Evolutionary conservation across 2,888 invertebrate species (phyloP), one percentile per base, ranked within the genome.

Genomic region (Orthosia gothica): DNA sequence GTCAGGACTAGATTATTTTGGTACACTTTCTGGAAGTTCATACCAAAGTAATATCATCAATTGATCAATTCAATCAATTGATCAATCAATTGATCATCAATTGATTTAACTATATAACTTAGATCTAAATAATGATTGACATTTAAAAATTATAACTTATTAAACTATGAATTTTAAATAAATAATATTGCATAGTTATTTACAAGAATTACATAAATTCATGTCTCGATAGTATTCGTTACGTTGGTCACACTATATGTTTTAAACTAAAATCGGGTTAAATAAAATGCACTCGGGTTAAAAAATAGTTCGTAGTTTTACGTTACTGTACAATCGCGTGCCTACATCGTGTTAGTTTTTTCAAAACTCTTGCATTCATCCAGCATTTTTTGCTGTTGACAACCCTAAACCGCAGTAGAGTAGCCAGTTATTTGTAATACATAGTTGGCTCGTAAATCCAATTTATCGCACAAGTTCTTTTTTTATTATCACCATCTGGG

Each of bases 401-500:
- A 82, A 47, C 81, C 83, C 83, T 82, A 63, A 15, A 15, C 32
- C 7, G 13, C 15, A n/a, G 16, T 64, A 45, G 32, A 62, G 50
- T 49, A 20, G 49, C 70, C 71, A 68, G 54, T 69, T 82, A 82
- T 79, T 76, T 72, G 74, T 77, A 74, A 75, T 68, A 77, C 66
- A 74, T 83, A 87, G 79, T 82, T 82, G 16, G 74, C 83, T 82
- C 87, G 73, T 88, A 87, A 87, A 88, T 87, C 75, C 64, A 67
- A 81, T 85, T 88, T 83, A 87, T 82, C 78, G 81, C 63, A 59
- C 59, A 83, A 88, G 71, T 87, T 87, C 16, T 74, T 83, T 83
- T 84, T 76, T 84, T 83, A 81, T 84, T 79, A 76, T 79, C 71
- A 61, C 76, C 84, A 82, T 84, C 84, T 86, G 80, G 76, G 40